Conservation (phyloP, 2,113 vertebrate species). For the Castor canadensis region DNA sequence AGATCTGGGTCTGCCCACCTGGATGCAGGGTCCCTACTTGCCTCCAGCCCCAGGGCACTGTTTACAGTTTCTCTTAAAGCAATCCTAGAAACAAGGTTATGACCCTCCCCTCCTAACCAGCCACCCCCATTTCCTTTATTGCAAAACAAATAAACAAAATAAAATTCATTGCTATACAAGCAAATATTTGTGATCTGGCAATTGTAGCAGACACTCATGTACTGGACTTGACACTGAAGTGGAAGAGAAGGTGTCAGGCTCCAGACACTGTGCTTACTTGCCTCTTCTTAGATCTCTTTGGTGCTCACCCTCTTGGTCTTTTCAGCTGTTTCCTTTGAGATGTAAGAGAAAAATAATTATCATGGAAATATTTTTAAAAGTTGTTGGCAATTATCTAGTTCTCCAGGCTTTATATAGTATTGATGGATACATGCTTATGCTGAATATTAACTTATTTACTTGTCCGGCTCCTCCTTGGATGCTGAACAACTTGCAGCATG, state of each 20-base stretch:
- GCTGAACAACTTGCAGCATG: background rate
- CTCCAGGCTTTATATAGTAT: background rate
- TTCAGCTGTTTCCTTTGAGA: constrained; percentile 93
- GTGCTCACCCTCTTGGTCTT: constrained; percentile 92
- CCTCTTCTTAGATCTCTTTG: constrained; percentile 91
- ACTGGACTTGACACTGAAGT: constrained; percentile 82
- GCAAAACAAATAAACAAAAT: constrained; percentile 80
- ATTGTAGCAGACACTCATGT: constrained; percentile 80
- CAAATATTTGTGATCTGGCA: constrained; percentile 87
- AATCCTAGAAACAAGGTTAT: constrained; percentile 74
- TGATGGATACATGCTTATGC: background rate
- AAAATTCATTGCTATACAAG: constrained; percentile 84
- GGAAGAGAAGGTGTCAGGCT: constrained; percentile 67
- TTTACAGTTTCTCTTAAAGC: constrained; percentile 69
- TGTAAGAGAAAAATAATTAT: constrained; percentile 38
- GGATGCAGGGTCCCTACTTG: constrained; percentile 30
- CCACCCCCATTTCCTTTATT: constrained; percentile 80
- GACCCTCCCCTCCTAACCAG: constrained; percentile 75
- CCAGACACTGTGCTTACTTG: constrained; percentile 57
- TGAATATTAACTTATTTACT: background rate
- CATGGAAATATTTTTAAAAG: background rate
- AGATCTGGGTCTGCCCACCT: background rate
- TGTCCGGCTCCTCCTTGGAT: background rate
- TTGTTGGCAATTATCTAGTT: background rate
- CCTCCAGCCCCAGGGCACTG: background rate